A percentile compares a stretch with the other conserved stretches of the same genome.
phyloP scores from a whole-genome alignment of 2,888 invertebrate genomes.

The Rhopalosiphum nymphaeae region DNA sequence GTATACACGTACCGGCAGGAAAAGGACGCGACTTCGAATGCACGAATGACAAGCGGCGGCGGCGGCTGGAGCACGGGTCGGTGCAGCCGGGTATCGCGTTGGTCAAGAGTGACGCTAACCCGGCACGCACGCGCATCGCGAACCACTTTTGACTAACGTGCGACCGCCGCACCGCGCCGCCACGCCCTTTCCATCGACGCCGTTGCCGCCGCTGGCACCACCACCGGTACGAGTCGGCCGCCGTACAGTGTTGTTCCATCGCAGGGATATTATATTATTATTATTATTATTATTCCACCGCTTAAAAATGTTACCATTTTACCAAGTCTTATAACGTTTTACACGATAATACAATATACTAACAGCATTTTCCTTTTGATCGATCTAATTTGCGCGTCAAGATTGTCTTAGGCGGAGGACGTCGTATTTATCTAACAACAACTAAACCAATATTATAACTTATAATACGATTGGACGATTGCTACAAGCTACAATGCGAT shows the following conservation, averaged over 20 bases:
- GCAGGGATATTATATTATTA: slow-evolving; percentile 49
- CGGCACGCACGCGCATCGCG: slow-evolving; percentile 51
- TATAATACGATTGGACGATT: background rate
- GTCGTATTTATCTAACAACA: background rate
- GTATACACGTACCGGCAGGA: slow-evolving; percentile 40
- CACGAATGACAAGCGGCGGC: slow-evolving; percentile 58
- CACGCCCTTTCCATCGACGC: slow-evolving; percentile 23
- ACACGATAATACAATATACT: background rate
- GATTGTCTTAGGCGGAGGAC: background rate
- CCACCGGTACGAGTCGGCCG: background rate
- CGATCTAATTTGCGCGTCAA: background rate
- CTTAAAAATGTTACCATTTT: background rate
- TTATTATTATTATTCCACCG: slow-evolving; percentile 10
- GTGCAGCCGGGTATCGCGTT: slow-evolving; percentile 65
- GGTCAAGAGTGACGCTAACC: slow-evolving; percentile 65
- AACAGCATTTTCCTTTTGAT: background rate
- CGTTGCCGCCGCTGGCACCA: background rate
- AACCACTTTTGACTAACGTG: slow-evolving; percentile 55
- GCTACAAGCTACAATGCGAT: background rate
- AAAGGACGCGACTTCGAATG: slow-evolving; percentile 62
- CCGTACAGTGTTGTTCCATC: slow-evolving; percentile 51
- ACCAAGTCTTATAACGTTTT: background rate
- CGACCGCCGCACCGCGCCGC: slow-evolving; percentile 15
- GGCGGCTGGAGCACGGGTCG: slow-evolving; percentile 51
- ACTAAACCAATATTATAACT: background rate